Evolutionary conservation across 1,140 invertebrate genomes (phyloP).

Genomic region (Lithobius niger): DNA sequence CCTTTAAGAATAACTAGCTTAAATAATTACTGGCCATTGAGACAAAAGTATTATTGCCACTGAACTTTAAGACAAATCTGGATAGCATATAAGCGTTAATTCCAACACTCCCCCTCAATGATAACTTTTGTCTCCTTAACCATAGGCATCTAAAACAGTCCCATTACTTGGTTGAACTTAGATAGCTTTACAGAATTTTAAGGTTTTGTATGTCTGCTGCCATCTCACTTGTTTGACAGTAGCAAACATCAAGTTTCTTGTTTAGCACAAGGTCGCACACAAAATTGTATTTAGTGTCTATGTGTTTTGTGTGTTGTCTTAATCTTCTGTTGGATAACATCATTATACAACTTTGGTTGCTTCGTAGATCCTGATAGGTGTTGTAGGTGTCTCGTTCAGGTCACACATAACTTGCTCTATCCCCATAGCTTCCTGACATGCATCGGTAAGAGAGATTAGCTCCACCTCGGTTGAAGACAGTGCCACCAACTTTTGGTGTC

Average conservation of each 20-base stretch:
- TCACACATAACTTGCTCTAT: background rate
- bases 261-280: too few relatives aligned
- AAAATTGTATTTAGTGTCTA: background rate
- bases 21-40: too few relatives aligned
- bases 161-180: too few relatives aligned
- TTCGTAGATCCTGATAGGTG: background rate
- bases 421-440: slow-evolving; percentile 26
- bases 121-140: too few relatives aligned
- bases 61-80: too few relatives aligned
- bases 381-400: background rate
- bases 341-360: background rate
- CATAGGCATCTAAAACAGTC: too few relatives aligned
- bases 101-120: too few relatives aligned
- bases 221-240: background rate
- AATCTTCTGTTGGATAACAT: background rate
- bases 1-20: too few relatives aligned
- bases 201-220: background rate
- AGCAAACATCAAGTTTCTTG: background rate
- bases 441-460: slow-evolving; percentile 28
- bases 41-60: too few relatives aligned
- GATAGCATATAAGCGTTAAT: too few relatives aligned
- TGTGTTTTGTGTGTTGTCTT: background rate
- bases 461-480: slow-evolving; percentile 28
- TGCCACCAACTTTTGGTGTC: slow-evolving; percentile 23
- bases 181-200: too few relatives aligned